Conservation (phyloP, 2,113 vertebrate species). For the Anhinga anhinga region DNA sequence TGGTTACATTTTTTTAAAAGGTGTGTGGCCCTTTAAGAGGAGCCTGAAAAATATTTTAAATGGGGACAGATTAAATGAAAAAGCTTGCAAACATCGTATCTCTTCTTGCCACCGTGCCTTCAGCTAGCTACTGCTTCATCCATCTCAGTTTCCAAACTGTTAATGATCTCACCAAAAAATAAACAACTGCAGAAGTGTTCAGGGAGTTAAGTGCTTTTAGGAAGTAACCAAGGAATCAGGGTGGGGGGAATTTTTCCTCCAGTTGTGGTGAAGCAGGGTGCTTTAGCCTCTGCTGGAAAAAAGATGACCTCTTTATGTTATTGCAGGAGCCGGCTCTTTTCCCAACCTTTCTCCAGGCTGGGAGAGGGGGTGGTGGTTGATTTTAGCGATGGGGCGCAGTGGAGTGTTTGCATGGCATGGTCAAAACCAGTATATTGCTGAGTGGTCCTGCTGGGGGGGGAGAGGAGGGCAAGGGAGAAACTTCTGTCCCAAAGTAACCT, state of each 20-base stretch:
- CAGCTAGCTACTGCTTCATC: not conserved
- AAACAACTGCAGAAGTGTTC: not conserved
- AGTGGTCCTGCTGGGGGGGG: not conserved
- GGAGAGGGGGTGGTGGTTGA: not conserved
- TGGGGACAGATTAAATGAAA: not conserved
- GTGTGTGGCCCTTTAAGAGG: not conserved
- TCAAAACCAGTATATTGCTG: not conserved
- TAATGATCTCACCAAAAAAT: conserved; percentile 17
- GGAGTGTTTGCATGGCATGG: accelerated
- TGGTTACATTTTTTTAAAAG: not conserved
- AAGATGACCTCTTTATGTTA: accelerated
- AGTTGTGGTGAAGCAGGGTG: not conserved
- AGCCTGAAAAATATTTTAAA: not conserved
- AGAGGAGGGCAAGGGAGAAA: not conserved
- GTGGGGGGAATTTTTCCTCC: not conserved
- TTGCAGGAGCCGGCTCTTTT: not conserved
- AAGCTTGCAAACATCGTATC: not conserved
- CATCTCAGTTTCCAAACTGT: not conserved
- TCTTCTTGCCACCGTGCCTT: not conserved
- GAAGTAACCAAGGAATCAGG: not conserved
- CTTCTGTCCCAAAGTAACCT: conserved; percentile 48
- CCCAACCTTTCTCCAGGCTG: not conserved
- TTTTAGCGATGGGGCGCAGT: accelerated
- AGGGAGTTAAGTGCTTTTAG: not conserved
- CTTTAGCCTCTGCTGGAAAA: not conserved